Evolutionary conservation across 2,797 vertebrate species (phyloP).

Genomic region (Denticeps clupeoides): DNA sequence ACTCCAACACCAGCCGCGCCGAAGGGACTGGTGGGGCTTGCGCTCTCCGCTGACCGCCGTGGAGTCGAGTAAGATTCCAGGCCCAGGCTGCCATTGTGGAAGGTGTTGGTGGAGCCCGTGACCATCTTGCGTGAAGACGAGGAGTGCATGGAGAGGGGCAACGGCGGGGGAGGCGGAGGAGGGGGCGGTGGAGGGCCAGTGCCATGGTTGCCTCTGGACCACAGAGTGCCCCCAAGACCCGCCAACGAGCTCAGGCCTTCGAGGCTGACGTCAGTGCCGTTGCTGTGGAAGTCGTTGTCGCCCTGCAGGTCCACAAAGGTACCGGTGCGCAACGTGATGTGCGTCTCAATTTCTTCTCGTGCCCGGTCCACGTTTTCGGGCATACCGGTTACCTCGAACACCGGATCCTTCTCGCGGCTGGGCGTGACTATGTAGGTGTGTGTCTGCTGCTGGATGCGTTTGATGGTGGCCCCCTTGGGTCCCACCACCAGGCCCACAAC

Average conservation of each 20-base stretch:
- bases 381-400: constrained; percentile 96
- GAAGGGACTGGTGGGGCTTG: constrained; percentile 77
- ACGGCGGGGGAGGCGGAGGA: constrained; percentile 47
- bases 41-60: constrained; percentile 51
- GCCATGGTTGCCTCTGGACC: constrained; percentile 69
- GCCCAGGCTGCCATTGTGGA: constrained; percentile 50
- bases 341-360: constrained; percentile 90
- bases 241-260: constrained; percentile 63
- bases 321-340: constrained; percentile 90
- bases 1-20: constrained; percentile 46
- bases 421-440: constrained; percentile 97
- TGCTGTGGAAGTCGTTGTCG: constrained; percentile 94
- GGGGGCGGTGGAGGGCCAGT: constrained; percentile 29
- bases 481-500: constrained; percentile 94
- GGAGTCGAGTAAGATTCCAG: constrained; percentile 42
- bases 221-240: constrained; percentile 57
- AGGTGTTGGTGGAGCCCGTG: constrained; percentile 44
- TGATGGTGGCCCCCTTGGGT: constrained; percentile 94
- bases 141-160: constrained; percentile 60
- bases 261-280: constrained; percentile 90
- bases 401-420: constrained; percentile 89
- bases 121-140: constrained; percentile 55
- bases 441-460: constrained; percentile 93
- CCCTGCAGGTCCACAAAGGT: constrained; percentile 79
- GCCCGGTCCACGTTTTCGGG: constrained; percentile 94